Evolutionary conservation across 2,888 invertebrate genomes (phyloP), one percentile per base, ranked within the genome.

Genomic region (Epistrophella euchroma): DNA sequence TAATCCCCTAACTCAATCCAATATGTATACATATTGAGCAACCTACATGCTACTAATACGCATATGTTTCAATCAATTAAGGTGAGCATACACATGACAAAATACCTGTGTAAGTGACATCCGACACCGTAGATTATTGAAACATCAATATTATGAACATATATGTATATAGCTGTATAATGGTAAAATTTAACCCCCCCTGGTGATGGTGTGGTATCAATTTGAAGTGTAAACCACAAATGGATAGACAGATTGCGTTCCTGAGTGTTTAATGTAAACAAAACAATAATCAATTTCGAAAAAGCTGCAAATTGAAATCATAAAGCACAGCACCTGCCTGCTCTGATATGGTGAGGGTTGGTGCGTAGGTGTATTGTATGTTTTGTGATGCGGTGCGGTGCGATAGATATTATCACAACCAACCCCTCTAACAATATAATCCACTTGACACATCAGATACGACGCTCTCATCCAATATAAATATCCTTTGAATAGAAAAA

Each of bases 201-300:
- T 13, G 50, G 0, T 6, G 13, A 25, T 25, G 25, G 47, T 66
- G 66, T 47, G 32, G 15, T 66, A 66, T 66, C 64, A 71, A 73
- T 47, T 74, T 81, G 40, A 86, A 77, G 70, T 76, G 77, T 64
- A 74, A 86, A 86, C 86, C 86, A 40, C 86, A 86, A 78, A 74
- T 70, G 70, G 35, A 78, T 78, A 82, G 73, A 86, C 55, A 62
- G 60, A 45, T 60, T 81, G 56, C 73, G 77, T 71, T 68, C 56
- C 66, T 66, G 70, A 81, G 77, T 66, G 81, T 58, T 58, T 43
- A 71, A 50, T 50, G 66, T 70, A 86, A 86, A 86, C 86, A 82
- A 82, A 73, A 71, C 77, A 82, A 75, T 74, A 86, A 86, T 86
- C 86, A 86, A 86, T 86, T 86, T 82, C 58, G 73, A 77, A 82